Conservation (phyloP, 2,888 invertebrate genomes). For the Octodonta nipae region DNA sequence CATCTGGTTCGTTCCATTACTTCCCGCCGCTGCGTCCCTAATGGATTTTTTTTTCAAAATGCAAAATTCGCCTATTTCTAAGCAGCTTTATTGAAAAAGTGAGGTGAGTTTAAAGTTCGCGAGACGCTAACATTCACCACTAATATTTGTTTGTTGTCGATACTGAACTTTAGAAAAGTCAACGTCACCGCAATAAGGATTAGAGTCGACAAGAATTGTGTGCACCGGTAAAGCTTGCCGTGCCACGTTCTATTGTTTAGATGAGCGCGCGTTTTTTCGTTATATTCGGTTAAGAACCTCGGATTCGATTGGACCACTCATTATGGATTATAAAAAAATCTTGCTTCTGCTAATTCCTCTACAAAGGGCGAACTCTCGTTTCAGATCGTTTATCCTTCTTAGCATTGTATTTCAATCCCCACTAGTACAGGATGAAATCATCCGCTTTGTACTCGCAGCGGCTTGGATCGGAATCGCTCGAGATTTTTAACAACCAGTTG, state of each 20-base stretch:
- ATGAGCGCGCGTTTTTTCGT: constrained; percentile 24
- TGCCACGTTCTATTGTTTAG: constrained; percentile 23
- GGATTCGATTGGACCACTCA: constrained; percentile 23
- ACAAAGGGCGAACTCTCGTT: constrained; percentile 20
- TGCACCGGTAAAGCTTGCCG: constrained; percentile 10
- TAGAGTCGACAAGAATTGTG: constrained; percentile 23
- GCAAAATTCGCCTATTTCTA: too few species aligned
- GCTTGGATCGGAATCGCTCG: too few species aligned
- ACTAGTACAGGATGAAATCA: too few species aligned
- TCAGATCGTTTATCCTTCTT: too few species aligned
- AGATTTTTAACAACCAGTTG: too few species aligned
- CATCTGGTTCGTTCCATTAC: too few species aligned
- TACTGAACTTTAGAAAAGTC: constrained; percentile 19
- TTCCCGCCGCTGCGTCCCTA: too few species aligned
- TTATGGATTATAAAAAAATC: constrained; percentile 24
- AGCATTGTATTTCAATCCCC: too few species aligned
- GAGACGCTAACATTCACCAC: constrained; percentile 11
- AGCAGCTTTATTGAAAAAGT: too few species aligned
- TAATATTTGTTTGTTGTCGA: constrained; percentile 11
- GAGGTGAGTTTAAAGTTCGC: constrained; percentile 7
- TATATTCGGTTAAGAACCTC: constrained; percentile 15
- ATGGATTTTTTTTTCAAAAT: too few species aligned
- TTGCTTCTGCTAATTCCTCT: constrained; percentile 18
- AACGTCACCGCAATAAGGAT: constrained; percentile 22
- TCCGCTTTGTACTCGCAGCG: too few species aligned